Percentiles rank a stretch among this genome's conserved stretches.
These are phyloP conservation scores for Drosophila orosa DNA, from an alignment of 1,140 invertebrate genomes.

Conservation along the genomic window DNA sequence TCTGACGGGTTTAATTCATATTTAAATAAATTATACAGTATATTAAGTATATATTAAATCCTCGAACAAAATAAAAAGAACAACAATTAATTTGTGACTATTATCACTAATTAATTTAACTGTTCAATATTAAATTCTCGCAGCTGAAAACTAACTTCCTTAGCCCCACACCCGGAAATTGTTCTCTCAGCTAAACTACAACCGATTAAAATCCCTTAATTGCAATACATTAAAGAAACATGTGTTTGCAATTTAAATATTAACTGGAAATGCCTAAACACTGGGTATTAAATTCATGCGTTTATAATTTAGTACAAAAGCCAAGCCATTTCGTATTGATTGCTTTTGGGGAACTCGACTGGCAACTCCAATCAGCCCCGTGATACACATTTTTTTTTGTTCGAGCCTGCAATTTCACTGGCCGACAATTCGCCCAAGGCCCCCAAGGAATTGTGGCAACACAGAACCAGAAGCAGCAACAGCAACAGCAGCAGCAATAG, in stretches of 20 bases:
- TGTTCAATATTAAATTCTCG: background rate
- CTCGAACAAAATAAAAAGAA: too few relatives aligned
- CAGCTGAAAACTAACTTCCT: background rate
- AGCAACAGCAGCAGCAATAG: background rate
- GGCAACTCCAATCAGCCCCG: constrained; percentile 33
- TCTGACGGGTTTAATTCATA: too few relatives aligned
- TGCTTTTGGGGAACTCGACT: constrained; percentile 35
- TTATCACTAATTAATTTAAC: background rate
- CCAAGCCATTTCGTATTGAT: constrained; percentile 28
- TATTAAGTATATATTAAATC: too few relatives aligned
- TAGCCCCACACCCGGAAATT: background rate
- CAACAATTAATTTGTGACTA: background rate
- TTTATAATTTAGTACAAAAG: constrained; percentile 32
- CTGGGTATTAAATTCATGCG: constrained; percentile 27
- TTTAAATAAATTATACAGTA: too few relatives aligned
- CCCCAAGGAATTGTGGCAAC: constrained; percentile 58
- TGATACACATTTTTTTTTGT: constrained; percentile 45
- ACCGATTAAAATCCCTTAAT: background rate
- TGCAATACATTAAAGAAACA: constrained; percentile 5
- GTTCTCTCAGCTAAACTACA: background rate
- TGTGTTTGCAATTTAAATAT: constrained; percentile 15
- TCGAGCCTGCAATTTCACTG: constrained; percentile 47
- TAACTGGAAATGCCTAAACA: constrained; percentile 22
- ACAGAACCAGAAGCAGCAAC: constrained; percentile 37
- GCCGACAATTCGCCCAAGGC: constrained; percentile 40